A percentile compares a stretch with the other conserved stretches of the same genome.
Conservation (phyloP, 2,797 vertebrate species). For the Eurystomus glaucurus region DNA sequence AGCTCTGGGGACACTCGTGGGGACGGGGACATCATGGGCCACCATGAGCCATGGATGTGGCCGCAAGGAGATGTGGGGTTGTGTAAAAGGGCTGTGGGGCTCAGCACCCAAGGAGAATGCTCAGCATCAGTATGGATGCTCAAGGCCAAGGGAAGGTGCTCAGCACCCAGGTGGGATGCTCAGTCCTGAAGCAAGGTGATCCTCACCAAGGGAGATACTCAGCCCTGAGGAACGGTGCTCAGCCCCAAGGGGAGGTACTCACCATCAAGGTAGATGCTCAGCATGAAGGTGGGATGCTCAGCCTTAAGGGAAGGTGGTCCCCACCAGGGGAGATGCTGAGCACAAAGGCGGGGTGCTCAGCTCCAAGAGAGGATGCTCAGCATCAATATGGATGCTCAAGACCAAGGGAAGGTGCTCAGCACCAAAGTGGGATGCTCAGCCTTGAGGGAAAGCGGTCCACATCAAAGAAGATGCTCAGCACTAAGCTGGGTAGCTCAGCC, state of each 20-base stretch:
- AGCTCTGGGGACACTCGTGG: background rate
- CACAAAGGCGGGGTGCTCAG: background rate
- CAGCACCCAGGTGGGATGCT: background rate
- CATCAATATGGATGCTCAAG: too few species aligned
- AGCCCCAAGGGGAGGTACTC: too few species aligned
- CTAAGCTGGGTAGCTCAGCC: too few species aligned
- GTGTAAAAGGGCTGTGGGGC: fast-evolving
- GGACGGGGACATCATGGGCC: background rate
- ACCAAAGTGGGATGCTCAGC: background rate
- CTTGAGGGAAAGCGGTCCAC: too few species aligned
- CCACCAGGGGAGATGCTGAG: background rate
- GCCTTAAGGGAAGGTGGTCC: background rate
- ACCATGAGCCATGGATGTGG: fast-evolving
- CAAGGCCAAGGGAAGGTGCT: background rate
- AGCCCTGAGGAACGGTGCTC: too few species aligned
- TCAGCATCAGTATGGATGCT: background rate
- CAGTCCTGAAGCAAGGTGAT: background rate
- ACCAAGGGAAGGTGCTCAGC: background rate
- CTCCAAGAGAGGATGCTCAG: background rate
- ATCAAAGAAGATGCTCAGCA: background rate
- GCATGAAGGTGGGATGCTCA: too few species aligned
- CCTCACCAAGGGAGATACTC: background rate
- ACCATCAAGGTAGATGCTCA: too few species aligned
- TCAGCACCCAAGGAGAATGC: background rate
- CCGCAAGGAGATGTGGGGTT: fast-evolving